These are phyloP conservation scores for Bombus balteatus DNA, from an alignment of 1,140 invertebrate species.

Conservation along the genomic window DNA sequence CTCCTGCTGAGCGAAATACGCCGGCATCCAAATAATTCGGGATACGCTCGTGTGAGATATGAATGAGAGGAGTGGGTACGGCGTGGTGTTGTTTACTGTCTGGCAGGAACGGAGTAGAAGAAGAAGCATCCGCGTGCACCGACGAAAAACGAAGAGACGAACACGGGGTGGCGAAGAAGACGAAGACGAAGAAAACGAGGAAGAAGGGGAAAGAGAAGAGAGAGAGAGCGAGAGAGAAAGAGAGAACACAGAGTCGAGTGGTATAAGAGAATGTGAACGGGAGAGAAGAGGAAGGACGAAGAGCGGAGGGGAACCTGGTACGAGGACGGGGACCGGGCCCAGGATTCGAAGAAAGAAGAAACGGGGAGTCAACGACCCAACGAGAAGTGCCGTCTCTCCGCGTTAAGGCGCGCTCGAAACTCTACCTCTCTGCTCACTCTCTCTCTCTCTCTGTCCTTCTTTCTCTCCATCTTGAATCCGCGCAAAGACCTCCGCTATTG, in stretches of 20 bases:
- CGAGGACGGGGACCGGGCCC: conserved; percentile 67
- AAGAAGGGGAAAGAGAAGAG: conserved; percentile 3
- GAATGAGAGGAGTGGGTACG: conserved; percentile 72
- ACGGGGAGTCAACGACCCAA: conserved; percentile 79
- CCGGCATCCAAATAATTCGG: conserved; percentile 69
- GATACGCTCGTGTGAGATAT: conserved; percentile 69
- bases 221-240: background rate
- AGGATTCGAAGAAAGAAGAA: conserved; percentile 79
- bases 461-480: conserved; percentile 9
- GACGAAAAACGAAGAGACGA: conserved; percentile 61
- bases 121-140: conserved; percentile 66
- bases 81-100: conserved; percentile 75
- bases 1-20: conserved; percentile 40
- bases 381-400: conserved; percentile 67
- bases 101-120: conserved; percentile 66
- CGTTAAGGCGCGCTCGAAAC: conserved; percentile 69
- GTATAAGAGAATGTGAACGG: background rate
- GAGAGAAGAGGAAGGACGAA: conserved; percentile 14
- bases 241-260: background rate
- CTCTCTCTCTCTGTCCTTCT: background rate
- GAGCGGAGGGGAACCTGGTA: conserved; percentile 56
- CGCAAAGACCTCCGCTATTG: conserved; percentile 36
- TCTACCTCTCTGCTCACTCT: background rate
- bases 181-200: background rate
- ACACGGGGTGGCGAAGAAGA: conserved; percentile 17